Conservation (phyloP, 2,113 vertebrate species). For the Crotalus helleri region DNA sequence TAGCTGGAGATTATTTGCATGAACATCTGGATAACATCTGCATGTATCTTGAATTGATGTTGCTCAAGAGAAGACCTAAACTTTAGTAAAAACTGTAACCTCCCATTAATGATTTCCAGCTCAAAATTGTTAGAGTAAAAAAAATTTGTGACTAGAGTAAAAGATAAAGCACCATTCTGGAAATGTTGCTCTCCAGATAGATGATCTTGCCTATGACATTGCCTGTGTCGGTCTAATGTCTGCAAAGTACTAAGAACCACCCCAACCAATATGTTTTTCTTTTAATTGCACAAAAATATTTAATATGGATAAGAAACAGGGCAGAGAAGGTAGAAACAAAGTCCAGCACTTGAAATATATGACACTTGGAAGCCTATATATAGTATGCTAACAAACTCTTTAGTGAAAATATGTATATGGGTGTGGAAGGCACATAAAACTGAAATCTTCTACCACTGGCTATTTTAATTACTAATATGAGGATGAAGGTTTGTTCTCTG, state of each 20-base stretch:
- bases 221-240: background rate
- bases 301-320: background rate
- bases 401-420: background rate
- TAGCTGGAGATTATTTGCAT: background rate
- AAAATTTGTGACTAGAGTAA: background rate
- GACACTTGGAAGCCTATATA: background rate
- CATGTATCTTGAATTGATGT: background rate
- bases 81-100: background rate
- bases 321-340: background rate
- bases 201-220: constrained; percentile 4
- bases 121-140: background rate
- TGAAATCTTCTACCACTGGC: background rate
- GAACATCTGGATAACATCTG: background rate
- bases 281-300: background rate
- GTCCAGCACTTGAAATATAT: background rate
- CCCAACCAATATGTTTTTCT: background rate
- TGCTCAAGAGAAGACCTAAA: background rate
- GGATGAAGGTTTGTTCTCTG: too few relatives aligned
- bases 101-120: background rate
- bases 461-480: background rate
- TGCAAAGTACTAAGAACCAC: background rate
- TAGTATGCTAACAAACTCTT: background rate
- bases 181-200: background rate
- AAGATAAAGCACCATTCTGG: background rate
- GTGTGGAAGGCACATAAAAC: background rate